These are phyloP conservation scores for Scaptodrosophila latifasciaeformis DNA, from an alignment of 2,888 invertebrate species.

Conservation along the genomic window DNA sequence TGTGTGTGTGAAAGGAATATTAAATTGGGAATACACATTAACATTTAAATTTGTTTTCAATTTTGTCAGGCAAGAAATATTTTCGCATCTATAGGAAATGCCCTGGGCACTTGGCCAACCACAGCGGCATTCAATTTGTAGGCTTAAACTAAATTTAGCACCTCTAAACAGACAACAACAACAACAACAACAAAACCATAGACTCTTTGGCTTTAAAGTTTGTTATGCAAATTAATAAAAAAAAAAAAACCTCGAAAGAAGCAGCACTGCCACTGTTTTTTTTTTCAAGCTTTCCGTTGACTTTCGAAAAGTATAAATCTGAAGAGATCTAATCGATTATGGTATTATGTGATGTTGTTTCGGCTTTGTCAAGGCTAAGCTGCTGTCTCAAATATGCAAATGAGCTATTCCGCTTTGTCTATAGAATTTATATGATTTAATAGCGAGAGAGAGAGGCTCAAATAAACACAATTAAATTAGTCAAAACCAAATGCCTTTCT, in stretches of 20 bases:
- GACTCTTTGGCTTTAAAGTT: conserved; percentile 14
- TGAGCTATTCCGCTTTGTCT: too few species aligned
- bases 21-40: conserved; percentile 52
- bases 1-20: conserved; percentile 37
- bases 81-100: conserved; percentile 20
- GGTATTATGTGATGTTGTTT: conserved; percentile 10
- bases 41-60: conserved; percentile 69
- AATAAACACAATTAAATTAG: neutral
- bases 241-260: conserved; percentile 3
- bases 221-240: conserved; percentile 47
- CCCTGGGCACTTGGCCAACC: conserved; percentile 1
- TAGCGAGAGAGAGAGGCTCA: neutral
- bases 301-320: conserved; percentile 31
- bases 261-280: conserved; percentile 17
- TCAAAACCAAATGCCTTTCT: neutral
- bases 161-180: conserved; percentile 28
- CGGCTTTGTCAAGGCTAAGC: conserved; percentile 4
- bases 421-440: conserved; percentile 7
- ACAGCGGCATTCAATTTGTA: neutral
- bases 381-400: conserved; percentile 19
- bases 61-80: conserved; percentile 48
- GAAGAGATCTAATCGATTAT: conserved; percentile 22
- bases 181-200: conserved; percentile 15
- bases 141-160: conserved; percentile 34
- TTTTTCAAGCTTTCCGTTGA: conserved; percentile 10